These are phyloP conservation scores for Rotaria sp. DNA, from an alignment of 2,888 invertebrate genomes.

Conservation along the genomic window DNA sequence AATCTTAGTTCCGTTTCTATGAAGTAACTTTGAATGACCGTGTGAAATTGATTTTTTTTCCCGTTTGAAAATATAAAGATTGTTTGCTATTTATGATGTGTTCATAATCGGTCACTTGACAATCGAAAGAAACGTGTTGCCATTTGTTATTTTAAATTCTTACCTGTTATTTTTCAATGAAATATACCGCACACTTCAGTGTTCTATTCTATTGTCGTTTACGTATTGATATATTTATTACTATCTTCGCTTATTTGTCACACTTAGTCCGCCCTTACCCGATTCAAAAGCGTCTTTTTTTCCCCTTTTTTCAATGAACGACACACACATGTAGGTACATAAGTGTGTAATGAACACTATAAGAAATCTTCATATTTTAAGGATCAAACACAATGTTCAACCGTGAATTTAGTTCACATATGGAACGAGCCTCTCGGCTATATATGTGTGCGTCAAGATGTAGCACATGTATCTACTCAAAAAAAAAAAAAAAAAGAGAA, in stretches of 20 bases:
- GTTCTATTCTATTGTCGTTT: neutral
- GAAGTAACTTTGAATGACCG: neutral
- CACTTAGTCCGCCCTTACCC: neutral
- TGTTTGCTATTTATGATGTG: neutral
- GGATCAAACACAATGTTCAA: slow-evolving; percentile 15
- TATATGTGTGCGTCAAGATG: neutral
- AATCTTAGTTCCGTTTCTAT: neutral
- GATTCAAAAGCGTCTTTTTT: neutral
- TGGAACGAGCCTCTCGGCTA: neutral
- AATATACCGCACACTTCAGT: neutral
- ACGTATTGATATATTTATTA: neutral
- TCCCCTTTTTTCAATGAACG: neutral
- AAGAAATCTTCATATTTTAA: neutral
- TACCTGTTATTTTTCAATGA: neutral
- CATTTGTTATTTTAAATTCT: neutral
- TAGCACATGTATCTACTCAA: neutral
- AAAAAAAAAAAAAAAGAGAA: neutral
- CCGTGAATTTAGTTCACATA: slow-evolving; percentile 10
- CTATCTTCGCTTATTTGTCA: slow-evolving; percentile 21
- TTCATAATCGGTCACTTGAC: slow-evolving; percentile 4
- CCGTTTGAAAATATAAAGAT: neutral
- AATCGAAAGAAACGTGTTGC: neutral
- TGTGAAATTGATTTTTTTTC: neutral
- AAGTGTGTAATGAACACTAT: slow-evolving; percentile 21
- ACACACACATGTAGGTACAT: neutral